Evolutionary conservation across 2,888 invertebrate species (phyloP).

Genomic region (Hypselothyrea guttata): DNA sequence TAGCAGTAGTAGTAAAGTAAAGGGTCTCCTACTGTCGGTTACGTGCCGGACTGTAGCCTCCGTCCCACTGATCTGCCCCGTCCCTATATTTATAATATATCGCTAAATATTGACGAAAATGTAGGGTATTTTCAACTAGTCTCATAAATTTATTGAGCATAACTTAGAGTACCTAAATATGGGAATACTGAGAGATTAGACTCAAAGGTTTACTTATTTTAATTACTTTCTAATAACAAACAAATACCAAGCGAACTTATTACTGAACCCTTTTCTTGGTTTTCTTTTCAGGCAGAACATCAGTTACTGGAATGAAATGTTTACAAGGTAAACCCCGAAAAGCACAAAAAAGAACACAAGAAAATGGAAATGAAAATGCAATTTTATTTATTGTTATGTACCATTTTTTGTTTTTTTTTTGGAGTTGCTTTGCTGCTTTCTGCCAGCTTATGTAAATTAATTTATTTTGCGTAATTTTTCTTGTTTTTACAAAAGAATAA

Average conservation of each 20-base stretch:
- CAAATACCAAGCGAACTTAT: conserved; percentile 49
- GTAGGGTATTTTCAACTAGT: no score
- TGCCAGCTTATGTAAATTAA: conserved; percentile 78
- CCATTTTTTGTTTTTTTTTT: conserved; percentile 37
- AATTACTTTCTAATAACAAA: conserved; percentile 74
- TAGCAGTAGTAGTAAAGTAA: no score
- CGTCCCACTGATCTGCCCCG: no score
- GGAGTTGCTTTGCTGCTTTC: conserved; percentile 23
- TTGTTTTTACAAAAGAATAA: conserved; percentile 75
- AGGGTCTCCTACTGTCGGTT: no score
- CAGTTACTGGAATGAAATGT: conserved; percentile 36
- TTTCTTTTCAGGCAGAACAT: conserved; percentile 20
- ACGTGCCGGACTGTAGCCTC: no score
- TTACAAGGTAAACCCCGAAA: conserved; percentile 44
- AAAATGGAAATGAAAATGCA: conserved; percentile 63
- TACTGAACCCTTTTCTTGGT: conserved; percentile 46
- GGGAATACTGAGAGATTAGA: conserved; percentile 14
- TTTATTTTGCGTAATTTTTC: conserved; percentile 79
- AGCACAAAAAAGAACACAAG: conserved; percentile 15
- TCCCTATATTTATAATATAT: no score
- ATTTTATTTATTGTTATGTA: conserved; percentile 79
- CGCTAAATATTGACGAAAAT: no score
- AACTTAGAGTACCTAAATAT: neutral
- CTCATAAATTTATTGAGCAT: neutral
- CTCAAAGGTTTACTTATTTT: conserved; percentile 61